Evolutionary conservation across 1,140 invertebrate genomes (phyloP).

Genomic region (Bilobella aurantiaca): DNA sequence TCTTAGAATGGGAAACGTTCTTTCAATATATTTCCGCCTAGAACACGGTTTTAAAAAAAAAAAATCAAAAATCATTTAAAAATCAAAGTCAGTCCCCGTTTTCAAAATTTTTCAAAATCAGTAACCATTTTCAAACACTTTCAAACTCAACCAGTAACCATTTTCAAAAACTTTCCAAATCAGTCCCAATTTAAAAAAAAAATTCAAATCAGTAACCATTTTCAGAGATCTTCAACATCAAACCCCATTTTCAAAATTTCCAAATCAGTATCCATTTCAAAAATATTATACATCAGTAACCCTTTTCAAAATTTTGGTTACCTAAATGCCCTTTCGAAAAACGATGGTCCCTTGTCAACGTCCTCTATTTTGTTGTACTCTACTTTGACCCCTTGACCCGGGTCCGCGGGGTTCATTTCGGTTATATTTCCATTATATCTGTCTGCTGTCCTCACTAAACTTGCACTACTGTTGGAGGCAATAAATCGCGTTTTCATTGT

Average conservation of each 20-base stretch:
- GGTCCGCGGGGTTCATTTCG: neutral
- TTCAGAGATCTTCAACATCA: no score
- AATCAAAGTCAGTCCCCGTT: no score
- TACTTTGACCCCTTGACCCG: neutral
- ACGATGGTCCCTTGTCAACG: neutral
- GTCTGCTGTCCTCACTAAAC: constrained; percentile 1
- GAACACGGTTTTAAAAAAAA: constrained; percentile 14
- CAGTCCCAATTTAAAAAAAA: no score
- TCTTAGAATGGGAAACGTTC: constrained; percentile 52
- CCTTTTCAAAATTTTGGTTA: constrained; percentile 2
- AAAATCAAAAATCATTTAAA: neutral
- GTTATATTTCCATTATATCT: neutral
- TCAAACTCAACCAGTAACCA: no score
- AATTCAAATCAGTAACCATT: no score
- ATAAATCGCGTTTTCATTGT: constrained; percentile 28
- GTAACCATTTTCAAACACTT: no score
- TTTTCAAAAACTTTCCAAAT: no score
- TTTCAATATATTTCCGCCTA: constrained; percentile 25
- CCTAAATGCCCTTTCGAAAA: neutral
- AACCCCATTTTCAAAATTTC: no score
- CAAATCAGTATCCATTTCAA: no score
- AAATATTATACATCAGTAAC: no score
- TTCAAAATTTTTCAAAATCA: no score
- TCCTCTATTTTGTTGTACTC: neutral
- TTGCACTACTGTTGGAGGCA: constrained; percentile 26